A percentile compares a stretch with the other conserved stretches of the same genome.
These are phyloP conservation scores for Drosophila helvetica DNA, from an alignment of 2,888 invertebrate species.

Conservation along the genomic window DNA sequence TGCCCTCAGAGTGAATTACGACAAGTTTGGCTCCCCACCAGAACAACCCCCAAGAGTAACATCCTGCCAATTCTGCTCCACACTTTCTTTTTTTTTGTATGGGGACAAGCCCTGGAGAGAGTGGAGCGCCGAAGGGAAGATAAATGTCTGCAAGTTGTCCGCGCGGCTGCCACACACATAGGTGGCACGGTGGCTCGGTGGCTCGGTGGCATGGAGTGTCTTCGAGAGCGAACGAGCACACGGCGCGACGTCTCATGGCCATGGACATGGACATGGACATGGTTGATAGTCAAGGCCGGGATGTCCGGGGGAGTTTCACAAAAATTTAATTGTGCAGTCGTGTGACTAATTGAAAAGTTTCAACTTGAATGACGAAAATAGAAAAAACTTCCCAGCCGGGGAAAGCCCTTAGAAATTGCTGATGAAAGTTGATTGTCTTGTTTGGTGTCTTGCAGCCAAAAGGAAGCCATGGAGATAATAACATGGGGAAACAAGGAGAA, in stretches of 20 bases:
- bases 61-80: conserved; percentile 26
- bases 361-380: conserved; percentile 57
- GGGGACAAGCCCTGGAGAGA: conserved; percentile 11
- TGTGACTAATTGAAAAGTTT: conserved; percentile 76
- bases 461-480: conserved; percentile 9
- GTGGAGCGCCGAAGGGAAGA: conserved; percentile 49
- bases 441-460: conserved; percentile 10
- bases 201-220: no score
- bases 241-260: background rate
- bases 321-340: conserved; percentile 74
- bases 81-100: conserved; percentile 24
- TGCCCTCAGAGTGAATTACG: conserved; percentile 73
- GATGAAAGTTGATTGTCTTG: conserved; percentile 49
- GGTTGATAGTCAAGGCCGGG: background rate
- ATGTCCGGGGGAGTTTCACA: conserved; percentile 21
- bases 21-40: conserved; percentile 54
- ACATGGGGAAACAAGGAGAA: conserved; percentile 12
- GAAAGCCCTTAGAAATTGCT: conserved; percentile 28
- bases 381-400: conserved; percentile 39
- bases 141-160: conserved; percentile 63
- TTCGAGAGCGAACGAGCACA: no score
- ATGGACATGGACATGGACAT: background rate
- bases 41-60: conserved; percentile 24
- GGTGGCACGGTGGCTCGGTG: conserved; percentile 13
- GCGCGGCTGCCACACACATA: conserved; percentile 12